Evolutionary conservation across 2,888 invertebrate species (phyloP).

Genomic region (Limnephilus auricula): DNA sequence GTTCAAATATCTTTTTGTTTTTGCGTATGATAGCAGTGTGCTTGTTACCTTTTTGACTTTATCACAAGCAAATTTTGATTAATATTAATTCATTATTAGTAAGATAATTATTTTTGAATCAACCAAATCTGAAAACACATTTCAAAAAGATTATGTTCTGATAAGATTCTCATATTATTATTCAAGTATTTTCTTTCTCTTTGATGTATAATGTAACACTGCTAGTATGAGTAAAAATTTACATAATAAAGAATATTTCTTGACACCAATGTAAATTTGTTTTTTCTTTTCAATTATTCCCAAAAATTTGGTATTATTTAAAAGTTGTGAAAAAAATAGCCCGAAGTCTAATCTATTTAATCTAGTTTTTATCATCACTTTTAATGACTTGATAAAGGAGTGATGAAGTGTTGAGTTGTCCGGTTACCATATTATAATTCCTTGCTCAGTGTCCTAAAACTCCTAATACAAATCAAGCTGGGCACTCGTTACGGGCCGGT

Average conservation of each 20-base stretch:
- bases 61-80: neutral
- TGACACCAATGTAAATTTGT: slow-evolving; percentile 55
- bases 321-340: too few relatives aligned
- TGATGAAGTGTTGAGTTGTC: too few relatives aligned
- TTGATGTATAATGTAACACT: slow-evolving; percentile 52
- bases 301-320: neutral
- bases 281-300: neutral
- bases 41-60: neutral
- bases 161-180: neutral
- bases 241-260: slow-evolving; percentile 64
- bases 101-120: neutral
- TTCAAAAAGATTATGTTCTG: neutral
- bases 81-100: neutral
- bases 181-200: slow-evolving; percentile 13
- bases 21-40: slow-evolving; percentile 62
- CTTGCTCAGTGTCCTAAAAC: too few relatives aligned
- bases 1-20: slow-evolving; percentile 53
- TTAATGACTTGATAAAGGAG: too few relatives aligned
- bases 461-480: too few relatives aligned
- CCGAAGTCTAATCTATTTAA: too few relatives aligned
- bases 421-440: too few relatives aligned
- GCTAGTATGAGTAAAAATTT: slow-evolving; percentile 62
- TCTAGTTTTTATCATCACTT: too few relatives aligned
- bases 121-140: neutral
- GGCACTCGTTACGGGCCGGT: too few relatives aligned